Evolutionary conservation across 2,113 vertebrate genomes (phyloP).

Genomic region (Pygathrix nemaeus): DNA sequence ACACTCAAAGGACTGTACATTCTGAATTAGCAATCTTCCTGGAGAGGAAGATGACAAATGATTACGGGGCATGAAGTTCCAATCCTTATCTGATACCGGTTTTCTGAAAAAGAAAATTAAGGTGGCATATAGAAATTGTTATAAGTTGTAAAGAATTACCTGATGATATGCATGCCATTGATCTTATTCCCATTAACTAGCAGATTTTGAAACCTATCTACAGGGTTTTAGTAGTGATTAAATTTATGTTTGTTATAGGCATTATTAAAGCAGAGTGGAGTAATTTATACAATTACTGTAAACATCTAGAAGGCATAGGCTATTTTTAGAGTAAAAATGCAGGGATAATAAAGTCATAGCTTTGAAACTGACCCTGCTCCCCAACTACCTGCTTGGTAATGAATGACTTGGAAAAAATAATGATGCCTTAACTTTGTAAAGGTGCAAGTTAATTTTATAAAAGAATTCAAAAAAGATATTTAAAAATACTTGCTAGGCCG

Average conservation of each 20-base stretch:
- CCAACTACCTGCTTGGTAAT: background rate
- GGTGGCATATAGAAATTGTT: background rate
- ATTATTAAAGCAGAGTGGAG: background rate
- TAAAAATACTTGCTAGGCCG: background rate
- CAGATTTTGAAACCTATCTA: background rate
- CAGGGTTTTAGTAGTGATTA: background rate
- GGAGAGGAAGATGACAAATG: background rate
- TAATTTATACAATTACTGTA: background rate
- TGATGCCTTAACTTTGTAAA: background rate
- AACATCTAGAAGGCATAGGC: background rate
- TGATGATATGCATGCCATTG: background rate
- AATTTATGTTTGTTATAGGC: background rate
- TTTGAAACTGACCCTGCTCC: background rate
- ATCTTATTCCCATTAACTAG: background rate
- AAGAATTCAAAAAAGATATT: background rate
- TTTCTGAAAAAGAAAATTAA: slow-evolving; percentile 44
- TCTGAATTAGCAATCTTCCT: background rate
- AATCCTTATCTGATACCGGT: background rate
- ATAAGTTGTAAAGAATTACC: background rate
- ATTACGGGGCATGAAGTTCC: background rate
- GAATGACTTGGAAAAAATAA: background rate
- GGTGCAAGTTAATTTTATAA: background rate
- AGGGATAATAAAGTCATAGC: background rate
- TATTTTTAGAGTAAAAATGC: background rate
- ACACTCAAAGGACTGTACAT: background rate